These are phyloP conservation scores for Tapirus terrestris DNA, from an alignment of 2,113 vertebrate species.

Conservation along the genomic window DNA sequence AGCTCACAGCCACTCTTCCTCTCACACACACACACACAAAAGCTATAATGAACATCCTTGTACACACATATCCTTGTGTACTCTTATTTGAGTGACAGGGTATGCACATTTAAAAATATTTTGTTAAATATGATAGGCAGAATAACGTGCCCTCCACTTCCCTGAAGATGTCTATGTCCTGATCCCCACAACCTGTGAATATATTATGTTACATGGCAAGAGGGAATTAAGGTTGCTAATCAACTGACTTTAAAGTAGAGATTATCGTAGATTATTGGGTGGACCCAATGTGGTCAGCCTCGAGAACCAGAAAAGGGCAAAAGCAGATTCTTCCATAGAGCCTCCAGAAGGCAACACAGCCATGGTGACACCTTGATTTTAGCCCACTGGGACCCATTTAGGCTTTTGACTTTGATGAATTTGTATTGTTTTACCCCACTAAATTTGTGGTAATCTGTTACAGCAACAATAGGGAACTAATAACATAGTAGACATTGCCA, in stretches of 20 bases:
- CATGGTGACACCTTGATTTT: background rate
- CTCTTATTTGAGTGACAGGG: background rate
- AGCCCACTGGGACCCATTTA: background rate
- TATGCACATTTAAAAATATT: background rate
- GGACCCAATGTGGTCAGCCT: background rate
- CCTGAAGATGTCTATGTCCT: background rate
- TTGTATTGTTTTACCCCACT: background rate
- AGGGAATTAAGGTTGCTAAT: background rate
- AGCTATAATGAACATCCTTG: background rate
- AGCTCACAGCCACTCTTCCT: too few species aligned
- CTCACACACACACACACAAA: too few species aligned
- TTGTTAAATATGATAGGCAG: background rate
- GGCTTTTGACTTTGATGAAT: constrained; percentile 32
- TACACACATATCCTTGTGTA: background rate
- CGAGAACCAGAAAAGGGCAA: background rate
- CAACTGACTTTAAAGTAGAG: background rate
- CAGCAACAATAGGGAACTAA: background rate
- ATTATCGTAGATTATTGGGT: background rate
- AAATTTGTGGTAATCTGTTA: constrained; percentile 6
- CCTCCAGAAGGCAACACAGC: background rate
- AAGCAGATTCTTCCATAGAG: background rate
- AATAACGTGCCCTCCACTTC: background rate
- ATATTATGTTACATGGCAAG: background rate
- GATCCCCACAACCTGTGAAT: background rate
- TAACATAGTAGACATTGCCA: background rate